Conservation (phyloP, 2,797 vertebrate species). For the Mus spretus region DNA sequence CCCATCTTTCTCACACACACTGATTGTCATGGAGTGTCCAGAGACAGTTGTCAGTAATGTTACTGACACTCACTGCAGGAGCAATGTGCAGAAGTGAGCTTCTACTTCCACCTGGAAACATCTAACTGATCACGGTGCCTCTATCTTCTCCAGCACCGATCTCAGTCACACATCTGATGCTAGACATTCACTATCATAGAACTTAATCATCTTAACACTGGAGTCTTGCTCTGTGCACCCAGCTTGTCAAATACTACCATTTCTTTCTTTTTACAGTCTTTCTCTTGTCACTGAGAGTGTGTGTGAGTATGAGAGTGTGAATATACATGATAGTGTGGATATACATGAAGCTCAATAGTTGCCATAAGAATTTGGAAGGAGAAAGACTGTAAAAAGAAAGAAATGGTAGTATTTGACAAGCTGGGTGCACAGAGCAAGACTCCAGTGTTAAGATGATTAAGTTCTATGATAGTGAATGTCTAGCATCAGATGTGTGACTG, state of each 20-base stretch:
- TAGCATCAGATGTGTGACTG: background rate
- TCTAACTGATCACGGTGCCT: background rate
- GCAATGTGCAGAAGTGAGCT: background rate
- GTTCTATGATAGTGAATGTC: background rate
- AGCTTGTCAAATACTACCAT: background rate
- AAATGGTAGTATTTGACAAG: conserved; percentile 1
- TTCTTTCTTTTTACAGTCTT: conserved; percentile 40
- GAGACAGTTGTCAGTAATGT: background rate
- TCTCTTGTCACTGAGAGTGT: too few relatives aligned
- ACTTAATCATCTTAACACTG: accelerated
- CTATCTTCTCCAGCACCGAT: background rate
- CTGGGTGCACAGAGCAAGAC: background rate
- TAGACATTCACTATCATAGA: background rate
- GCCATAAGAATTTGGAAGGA: background rate
- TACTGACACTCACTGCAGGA: background rate
- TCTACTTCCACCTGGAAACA: background rate
- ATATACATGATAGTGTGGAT: too few relatives aligned
- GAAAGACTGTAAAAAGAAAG: conserved; percentile 33
- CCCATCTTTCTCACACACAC: background rate
- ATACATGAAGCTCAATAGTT: background rate
- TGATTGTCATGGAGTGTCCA: background rate
- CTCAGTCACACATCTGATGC: background rate
- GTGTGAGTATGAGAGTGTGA: too few relatives aligned
- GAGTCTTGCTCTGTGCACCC: background rate
- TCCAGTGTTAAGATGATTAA: too few relatives aligned